Evolutionary conservation across 2,113 vertebrate species (phyloP), one percentile per base, ranked within the genome.

Genomic region (Lophochroa leadbeateri): DNA sequence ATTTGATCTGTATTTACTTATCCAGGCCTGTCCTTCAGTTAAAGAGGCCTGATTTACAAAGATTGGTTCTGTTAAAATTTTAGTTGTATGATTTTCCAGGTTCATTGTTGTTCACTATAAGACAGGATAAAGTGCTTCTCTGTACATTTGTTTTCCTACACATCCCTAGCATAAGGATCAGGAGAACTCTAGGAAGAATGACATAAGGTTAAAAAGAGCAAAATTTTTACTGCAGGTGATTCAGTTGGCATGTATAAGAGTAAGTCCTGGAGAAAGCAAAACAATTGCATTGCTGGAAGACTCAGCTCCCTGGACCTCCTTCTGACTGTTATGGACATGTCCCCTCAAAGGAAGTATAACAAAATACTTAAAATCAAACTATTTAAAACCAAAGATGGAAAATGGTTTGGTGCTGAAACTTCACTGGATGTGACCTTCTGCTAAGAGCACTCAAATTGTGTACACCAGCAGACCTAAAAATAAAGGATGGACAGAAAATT

Each of bases 401-500:
- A 77, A 92, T 41, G 35, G n/a, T 91, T 96, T 92, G 86, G 76
- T 94, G 68, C 86, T 77, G 57, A 93, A 94, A 78, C 76, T 71
- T 97, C 53, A 11, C 53, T 91, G 90, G 33, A 90, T 94, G 57
- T 96, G 93, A 97, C 97, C 89, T 98, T 97, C 55, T 64, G n/a
- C 49, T 87, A 82, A 93, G 85, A 97, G 94, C 74, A 29, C 41
- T 96, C 52, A 39, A 86, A 94, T 69, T 20, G 14, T 47, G 63
- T 78, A 82, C 27, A 68, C 53, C n/a, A 68, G 49, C 43, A 72
- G 9, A 5, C 83, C 37, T 77, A 86, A 95, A 97, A 97, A 96
- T 90, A 98, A 96, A 94, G 81, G 96, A 97, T 25, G 85, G 95
- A 94, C 81, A 90, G 94, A 67, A 90, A 97, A 94, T 92, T 94